These are phyloP conservation scores for Montipora capricornis DNA, from an alignment of 64 coral and sea anemone genomes.

Conservation along the genomic window DNA sequence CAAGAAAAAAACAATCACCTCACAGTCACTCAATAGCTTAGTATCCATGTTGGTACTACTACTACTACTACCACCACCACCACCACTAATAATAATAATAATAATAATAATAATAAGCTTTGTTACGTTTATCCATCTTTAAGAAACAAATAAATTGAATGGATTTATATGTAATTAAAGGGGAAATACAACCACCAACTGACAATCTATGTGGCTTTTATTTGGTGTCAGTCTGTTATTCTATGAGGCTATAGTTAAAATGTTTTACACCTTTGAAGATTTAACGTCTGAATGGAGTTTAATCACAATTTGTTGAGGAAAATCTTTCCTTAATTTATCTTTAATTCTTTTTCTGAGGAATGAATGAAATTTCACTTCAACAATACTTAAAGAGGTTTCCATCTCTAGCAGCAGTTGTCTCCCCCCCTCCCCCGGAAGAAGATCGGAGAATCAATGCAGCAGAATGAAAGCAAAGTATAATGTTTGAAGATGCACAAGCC, in stretches of 20 bases:
- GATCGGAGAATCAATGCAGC: not conserved
- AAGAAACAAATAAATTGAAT: not conserved
- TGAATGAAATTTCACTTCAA: not conserved
- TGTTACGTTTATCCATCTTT: not conserved
- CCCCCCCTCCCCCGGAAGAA: not conserved
- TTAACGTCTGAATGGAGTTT: not conserved
- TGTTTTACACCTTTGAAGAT: not conserved
- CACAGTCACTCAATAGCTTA: too few species aligned
- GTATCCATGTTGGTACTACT: too few species aligned
- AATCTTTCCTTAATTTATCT: not conserved
- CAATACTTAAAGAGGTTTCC: not conserved
- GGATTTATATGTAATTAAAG: not conserved
- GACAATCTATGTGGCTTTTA: not conserved
- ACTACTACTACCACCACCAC: not conserved
- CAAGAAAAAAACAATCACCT: too few species aligned
- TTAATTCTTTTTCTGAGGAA: not conserved
- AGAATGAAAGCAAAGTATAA: not conserved
- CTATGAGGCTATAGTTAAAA: not conserved
- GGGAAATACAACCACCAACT: not conserved
- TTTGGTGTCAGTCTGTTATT: conserved; percentile 2
- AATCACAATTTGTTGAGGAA: not conserved
- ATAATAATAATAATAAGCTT: not conserved
- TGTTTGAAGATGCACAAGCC: not conserved
- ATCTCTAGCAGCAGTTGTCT: not conserved
- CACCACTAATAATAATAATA: not conserved